phyloP scores from a whole-genome alignment of 2,888 invertebrate genomes.

The Eulithis prunata region DNA sequence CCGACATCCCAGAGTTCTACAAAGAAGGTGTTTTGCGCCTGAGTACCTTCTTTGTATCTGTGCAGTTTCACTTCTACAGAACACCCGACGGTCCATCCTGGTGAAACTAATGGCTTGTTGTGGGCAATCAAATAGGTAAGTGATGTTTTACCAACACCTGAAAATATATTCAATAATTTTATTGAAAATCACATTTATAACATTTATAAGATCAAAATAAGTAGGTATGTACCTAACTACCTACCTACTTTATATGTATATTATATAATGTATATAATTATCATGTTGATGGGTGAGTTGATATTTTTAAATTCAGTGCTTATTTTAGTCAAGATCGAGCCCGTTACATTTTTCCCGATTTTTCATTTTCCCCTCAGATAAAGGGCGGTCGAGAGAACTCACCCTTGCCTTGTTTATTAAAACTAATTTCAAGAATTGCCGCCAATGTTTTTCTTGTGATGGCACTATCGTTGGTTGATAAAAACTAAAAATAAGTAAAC shows the following conservation, averaged over 20 bases:
- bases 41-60: constrained; percentile 97
- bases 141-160: constrained; percentile 98
- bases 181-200: too few relatives aligned
- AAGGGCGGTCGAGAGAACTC: too few relatives aligned
- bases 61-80: constrained; percentile 98
- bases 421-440: constrained; percentile 42
- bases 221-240: too few relatives aligned
- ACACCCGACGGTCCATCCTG: constrained; percentile 98
- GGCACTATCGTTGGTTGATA: constrained; percentile 47
- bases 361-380: too few relatives aligned
- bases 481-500: constrained; percentile 49
- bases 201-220: too few relatives aligned
- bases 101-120: constrained; percentile 92
- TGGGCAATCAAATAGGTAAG: constrained; percentile 96
- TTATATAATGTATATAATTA: too few relatives aligned
- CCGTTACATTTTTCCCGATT: too few relatives aligned
- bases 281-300: too few relatives aligned
- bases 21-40: constrained; percentile 95
- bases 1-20: constrained; percentile 99
- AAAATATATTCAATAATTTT: constrained; percentile 43
- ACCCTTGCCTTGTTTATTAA: too few relatives aligned
- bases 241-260: too few relatives aligned
- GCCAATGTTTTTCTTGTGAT: constrained; percentile 55
- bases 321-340: too few relatives aligned
- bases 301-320: too few relatives aligned